Evolutionary conservation across 2,797 vertebrate genomes (phyloP).

Genomic region (Aldrovandia affinis): DNA sequence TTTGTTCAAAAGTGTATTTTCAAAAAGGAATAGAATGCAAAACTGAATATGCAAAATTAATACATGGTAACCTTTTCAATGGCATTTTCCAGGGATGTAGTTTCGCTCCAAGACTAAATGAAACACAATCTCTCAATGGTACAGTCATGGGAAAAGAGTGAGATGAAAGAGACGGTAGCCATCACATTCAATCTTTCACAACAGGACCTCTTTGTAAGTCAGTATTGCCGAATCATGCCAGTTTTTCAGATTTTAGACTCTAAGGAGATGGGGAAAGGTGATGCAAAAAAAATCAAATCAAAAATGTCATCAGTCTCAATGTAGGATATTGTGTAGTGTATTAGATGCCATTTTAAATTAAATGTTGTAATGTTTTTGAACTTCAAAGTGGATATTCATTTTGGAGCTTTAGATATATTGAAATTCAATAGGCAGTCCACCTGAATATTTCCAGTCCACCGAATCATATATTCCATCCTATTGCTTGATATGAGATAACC

Average conservation of each 20-base stretch:
- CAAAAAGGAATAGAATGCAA: neutral
- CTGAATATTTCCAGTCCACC: neutral
- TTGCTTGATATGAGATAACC: neutral
- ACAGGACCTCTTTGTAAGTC: conserved; percentile 66
- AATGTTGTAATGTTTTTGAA: neutral
- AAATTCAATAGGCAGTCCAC: neutral
- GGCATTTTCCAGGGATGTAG: conserved; percentile 49
- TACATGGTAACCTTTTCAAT: conserved; percentile 42
- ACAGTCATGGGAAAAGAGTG: conserved; percentile 58
- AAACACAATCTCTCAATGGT: conserved; percentile 70
- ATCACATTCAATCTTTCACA: conserved; percentile 59
- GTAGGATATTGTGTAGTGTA: neutral
- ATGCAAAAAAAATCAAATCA: neutral
- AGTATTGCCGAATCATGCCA: conserved; percentile 50
- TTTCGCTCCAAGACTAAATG: conserved; percentile 48
- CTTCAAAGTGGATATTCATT: neutral
- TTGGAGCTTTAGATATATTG: neutral
- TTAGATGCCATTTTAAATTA: neutral
- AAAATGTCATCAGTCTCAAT: neutral
- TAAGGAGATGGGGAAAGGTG: conserved; percentile 27
- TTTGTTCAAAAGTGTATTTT: neutral
- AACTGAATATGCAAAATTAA: conserved; percentile 22
- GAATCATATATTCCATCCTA: neutral
- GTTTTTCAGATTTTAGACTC: conserved; percentile 47
- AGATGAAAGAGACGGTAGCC: conserved; percentile 43